Evolutionary conservation across 2,888 invertebrate genomes (phyloP).

Genomic region (Microdon myrmicae): DNA sequence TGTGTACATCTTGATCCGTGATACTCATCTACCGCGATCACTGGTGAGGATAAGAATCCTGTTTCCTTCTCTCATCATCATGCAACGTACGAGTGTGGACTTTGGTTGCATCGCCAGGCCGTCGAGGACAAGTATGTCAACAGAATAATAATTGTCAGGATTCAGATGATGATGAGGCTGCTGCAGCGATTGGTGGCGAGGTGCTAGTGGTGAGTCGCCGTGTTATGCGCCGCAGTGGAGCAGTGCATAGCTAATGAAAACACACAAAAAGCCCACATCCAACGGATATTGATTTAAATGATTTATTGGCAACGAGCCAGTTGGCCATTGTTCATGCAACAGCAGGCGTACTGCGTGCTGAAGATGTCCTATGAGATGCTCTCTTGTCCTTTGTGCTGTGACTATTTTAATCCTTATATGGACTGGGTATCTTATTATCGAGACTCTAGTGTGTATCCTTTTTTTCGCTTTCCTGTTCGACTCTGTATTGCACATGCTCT

Average conservation of each 20-base stretch:
- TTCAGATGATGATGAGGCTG: constrained; percentile 27
- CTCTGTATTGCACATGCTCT: constrained; percentile 28
- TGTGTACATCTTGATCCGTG: constrained; percentile 34
- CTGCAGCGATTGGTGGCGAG: constrained; percentile 14
- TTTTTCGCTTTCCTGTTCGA: not conserved
- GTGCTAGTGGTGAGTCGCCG: no score
- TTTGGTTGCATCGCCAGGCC: constrained; percentile 15
- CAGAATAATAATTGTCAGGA: constrained; percentile 47
- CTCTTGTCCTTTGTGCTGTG: constrained; percentile 18
- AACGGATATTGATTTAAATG: constrained; percentile 65
- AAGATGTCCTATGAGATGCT: constrained; percentile 23
- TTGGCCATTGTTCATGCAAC: constrained; percentile 46
- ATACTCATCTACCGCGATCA: constrained; percentile 27
- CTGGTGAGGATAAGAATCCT: no score
- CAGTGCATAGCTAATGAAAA: not conserved
- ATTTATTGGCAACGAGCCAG: constrained; percentile 58
- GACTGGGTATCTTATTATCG: constrained; percentile 30
- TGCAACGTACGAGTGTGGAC: constrained; percentile 42
- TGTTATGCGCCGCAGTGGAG: constrained; percentile 3
- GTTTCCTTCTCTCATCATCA: constrained; percentile 36
- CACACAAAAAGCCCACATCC: constrained; percentile 34
- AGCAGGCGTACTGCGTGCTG: constrained; percentile 1
- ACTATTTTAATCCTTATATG: constrained; percentile 28
- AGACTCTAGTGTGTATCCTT: constrained; percentile 4
- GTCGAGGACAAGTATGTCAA: constrained; percentile 25